Evolutionary conservation across 2,888 invertebrate species (phyloP), one percentile per base, ranked within the genome.

Genomic region (Rhingia campestris): DNA sequence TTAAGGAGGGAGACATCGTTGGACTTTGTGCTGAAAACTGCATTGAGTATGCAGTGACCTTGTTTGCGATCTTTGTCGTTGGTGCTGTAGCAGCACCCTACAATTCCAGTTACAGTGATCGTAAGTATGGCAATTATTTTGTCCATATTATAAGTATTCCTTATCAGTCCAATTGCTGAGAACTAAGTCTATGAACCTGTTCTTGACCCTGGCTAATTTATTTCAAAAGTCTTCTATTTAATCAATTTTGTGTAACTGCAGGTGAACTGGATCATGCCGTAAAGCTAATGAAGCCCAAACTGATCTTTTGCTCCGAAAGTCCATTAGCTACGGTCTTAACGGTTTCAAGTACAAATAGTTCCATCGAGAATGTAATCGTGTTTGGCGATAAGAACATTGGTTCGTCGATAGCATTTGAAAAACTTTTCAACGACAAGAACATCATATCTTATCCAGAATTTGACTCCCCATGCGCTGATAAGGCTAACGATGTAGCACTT

Each of bases 201-300:
- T 22, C 22, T 22, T 2, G 22, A 22, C 1, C 22, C 22, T 22
- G 22, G 22, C 22, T 2, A 22, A 22, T 22, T 22, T 22, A n/a
- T 12, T 59, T 41, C 1, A 37, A n/a, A n/a, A n/a, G n/a, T n/a
- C n/a, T n/a, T 45, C 1, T 41, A 4, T 41, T 2, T 30, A 9
- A 33, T 86, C 84, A 6, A 22, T 2, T 2, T 22, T 22, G 1
- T 22, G 22, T 22, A 22, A 22, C 22, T 22, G 22, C 90, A 95
- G 95, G 93, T 86, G 96, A 96, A 92, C 91, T 96, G 14, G 90
- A 92, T 67, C 96, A 96, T 89, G 92, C 95, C 22, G 89, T 95
- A 4, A 93, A 93, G 82, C 93, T 96, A 81, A 94, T 95, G 0
- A 94, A 94, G 88, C 96, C 96, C 61, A 94, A 94, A 89, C 91